phyloP scores from a whole-genome alignment of 2,888 invertebrate species.

The Drosophila birchii region DNA sequence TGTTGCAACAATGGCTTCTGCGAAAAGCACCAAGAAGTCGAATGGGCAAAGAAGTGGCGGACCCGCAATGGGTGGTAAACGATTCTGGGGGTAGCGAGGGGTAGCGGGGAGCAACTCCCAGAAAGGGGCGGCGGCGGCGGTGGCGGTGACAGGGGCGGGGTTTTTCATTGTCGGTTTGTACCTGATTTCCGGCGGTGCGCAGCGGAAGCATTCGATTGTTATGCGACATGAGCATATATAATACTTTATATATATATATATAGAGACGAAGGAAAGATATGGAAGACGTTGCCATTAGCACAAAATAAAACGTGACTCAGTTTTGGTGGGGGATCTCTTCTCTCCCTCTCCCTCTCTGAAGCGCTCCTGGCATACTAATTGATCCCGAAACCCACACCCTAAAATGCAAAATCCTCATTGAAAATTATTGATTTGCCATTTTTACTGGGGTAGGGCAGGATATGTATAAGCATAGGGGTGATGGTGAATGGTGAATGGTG shows the following conservation, averaged over 20 bases:
- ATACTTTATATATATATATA: not conserved
- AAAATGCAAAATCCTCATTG: conserved; percentile 71
- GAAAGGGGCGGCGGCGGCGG: too few species aligned
- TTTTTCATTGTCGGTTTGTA: conserved; percentile 50
- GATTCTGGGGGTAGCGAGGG: conserved; percentile 5
- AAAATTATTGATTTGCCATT: conserved; percentile 72
- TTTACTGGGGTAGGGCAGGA: conserved; percentile 35
- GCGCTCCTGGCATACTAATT: conserved; percentile 70
- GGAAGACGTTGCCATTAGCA: conserved; percentile 38
- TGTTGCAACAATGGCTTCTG: conserved; percentile 58
- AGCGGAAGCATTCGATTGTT: conserved; percentile 73
- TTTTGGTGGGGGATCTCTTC: not conserved
- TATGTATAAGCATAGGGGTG: conserved; percentile 9
- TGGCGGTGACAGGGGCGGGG: conserved; percentile 7
- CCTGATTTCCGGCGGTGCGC: conserved; percentile 75
- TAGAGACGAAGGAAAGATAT: conserved; percentile 16
- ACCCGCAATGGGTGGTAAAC: conserved; percentile 15
- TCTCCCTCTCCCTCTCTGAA: not conserved
- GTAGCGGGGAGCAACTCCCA: not conserved
- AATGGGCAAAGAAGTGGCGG: conserved; percentile 14
- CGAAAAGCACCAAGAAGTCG: conserved; percentile 24
- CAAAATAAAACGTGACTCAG: conserved; percentile 57
- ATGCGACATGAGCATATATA: conserved; percentile 25
- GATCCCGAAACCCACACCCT: conserved; percentile 33
- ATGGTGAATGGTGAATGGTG: not conserved